phyloP scores from a whole-genome alignment of 2,888 invertebrate species.

The Eupeodes luniger region DNA sequence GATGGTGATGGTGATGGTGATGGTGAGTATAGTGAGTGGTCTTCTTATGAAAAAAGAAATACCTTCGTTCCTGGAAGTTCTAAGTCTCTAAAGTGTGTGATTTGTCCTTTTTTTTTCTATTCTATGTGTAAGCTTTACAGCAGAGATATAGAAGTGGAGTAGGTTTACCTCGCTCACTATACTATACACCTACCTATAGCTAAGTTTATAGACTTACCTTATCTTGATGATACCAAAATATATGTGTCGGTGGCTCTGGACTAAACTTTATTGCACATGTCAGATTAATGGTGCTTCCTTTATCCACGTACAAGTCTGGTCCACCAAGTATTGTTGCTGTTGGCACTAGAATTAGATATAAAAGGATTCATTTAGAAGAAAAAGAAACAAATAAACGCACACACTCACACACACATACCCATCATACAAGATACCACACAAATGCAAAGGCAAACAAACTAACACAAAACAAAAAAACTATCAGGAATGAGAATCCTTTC shows the following conservation, averaged over 20 bases:
- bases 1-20: background rate
- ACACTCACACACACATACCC: background rate
- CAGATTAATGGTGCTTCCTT: constrained; percentile 92
- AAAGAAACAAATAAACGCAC: constrained; percentile 2
- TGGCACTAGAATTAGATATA: constrained; percentile 86
- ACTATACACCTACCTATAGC: background rate
- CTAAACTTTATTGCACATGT: constrained; percentile 92
- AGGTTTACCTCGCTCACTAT: background rate
- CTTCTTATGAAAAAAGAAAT: background rate
- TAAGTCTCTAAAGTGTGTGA: constrained; percentile 19
- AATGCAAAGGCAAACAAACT: background rate
- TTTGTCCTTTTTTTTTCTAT: constrained; percentile 15
- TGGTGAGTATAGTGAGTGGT: background rate
- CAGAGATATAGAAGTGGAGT: background rate
- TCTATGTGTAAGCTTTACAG: constrained; percentile 8
- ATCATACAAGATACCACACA: background rate
- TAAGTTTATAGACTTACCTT: constrained; percentile 88
- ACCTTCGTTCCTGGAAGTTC: constrained; percentile 25
- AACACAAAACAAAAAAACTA: constrained; percentile 44
- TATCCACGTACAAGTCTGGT: constrained; percentile 92
- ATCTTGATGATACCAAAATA: constrained; percentile 98
- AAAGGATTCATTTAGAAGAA: constrained; percentile 80
- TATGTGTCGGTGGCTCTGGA: constrained; percentile 95
- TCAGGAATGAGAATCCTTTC: constrained; percentile 42
- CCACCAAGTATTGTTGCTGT: constrained; percentile 92